A percentile compares a stretch with the other conserved stretches of the same genome.
Evolutionary conservation across 2,888 invertebrate genomes (phyloP).

Genomic region (Sinelater perroti): DNA sequence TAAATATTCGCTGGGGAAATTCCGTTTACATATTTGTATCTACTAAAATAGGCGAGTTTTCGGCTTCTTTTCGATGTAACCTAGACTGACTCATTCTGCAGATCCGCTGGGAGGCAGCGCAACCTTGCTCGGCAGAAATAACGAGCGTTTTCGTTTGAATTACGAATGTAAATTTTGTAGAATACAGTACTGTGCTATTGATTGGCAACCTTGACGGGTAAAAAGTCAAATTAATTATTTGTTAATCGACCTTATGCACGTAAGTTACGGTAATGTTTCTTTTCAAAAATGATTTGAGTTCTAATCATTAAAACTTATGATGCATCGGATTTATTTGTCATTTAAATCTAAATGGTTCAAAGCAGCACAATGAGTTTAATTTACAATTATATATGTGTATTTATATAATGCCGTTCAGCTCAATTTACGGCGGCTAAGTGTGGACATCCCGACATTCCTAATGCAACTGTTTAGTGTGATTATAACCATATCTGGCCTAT

Average conservation of each 20-base stretch:
- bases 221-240: slow-evolving; percentile 10
- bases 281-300: no score
- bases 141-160: slow-evolving; percentile 13
- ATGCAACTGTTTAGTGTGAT: slow-evolving; percentile 32
- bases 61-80: slow-evolving; percentile 16
- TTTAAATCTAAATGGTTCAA: no score
- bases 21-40: slow-evolving; percentile 8
- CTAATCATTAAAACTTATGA: no score
- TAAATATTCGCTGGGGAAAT: slow-evolving; percentile 17
- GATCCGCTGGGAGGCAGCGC: no score
- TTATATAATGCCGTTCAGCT: slow-evolving; percentile 20
- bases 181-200: slow-evolving; percentile 1
- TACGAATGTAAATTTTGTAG: slow-evolving; percentile 19
- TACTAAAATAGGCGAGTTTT: slow-evolving; percentile 16
- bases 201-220: slow-evolving; percentile 17
- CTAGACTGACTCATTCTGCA: slow-evolving; percentile 31
- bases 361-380: no score
- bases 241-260: slow-evolving; percentile 8
- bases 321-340: no score
- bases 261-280: no score
- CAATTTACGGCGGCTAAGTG: slow-evolving; percentile 23
- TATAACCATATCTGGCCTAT: slow-evolving; percentile 49
- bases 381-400: no score
- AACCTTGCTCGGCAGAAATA: no score
- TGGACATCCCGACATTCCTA: slow-evolving; percentile 12